Evolutionary conservation across 2,797 vertebrate genomes (phyloP), one percentile per base, ranked within the genome.

Genomic region (Cirrhinus molitorella): DNA sequence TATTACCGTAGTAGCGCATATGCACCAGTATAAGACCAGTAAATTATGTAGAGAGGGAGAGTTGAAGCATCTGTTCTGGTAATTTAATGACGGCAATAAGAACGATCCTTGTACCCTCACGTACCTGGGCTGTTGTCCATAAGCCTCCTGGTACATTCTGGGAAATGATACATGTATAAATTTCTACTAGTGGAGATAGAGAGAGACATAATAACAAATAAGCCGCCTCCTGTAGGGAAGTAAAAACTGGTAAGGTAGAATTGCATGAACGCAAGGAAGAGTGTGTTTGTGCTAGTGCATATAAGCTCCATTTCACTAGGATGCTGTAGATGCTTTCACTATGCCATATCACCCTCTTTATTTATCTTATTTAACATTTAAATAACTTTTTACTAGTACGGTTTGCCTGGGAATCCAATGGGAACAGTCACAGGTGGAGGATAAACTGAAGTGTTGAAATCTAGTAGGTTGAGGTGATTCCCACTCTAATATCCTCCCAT

Each of bases 31-130:
- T 37, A 83, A 59, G 31, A 83, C 57, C 34, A 49, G 79, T 78
- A 78, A 83, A 86, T 73, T 34, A 73, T 45, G 47, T 12, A 19
- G 75, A 67, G 75, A 67, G 45, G 45, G 34, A 81, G 68, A 84
- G 31, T 43, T 83, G 65, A 83, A 83, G 81, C 81, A 83, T 83
- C 74, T 83, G 81, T 78, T 83, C 53, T 61, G 74, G 74, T 23
- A 84, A 59, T 83, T 37, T 78, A 83, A 87, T 83, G 81, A 78
- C 5, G 9, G 43, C 79, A 82, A 88, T 88, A 68, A 84, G 66
- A 82, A 40, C 4, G 67, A 79, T 80, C 74, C 71, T 72, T 76
- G 49, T 71, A 51, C 70, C 23, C 81, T 77, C 81, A 83, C 66
- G 72, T 43, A 83, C 76, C 11, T 57, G 53, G 74, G 65, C 81